Conservation (phyloP, 2,113 vertebrate species). For the Microcebus jonahi region DNA sequence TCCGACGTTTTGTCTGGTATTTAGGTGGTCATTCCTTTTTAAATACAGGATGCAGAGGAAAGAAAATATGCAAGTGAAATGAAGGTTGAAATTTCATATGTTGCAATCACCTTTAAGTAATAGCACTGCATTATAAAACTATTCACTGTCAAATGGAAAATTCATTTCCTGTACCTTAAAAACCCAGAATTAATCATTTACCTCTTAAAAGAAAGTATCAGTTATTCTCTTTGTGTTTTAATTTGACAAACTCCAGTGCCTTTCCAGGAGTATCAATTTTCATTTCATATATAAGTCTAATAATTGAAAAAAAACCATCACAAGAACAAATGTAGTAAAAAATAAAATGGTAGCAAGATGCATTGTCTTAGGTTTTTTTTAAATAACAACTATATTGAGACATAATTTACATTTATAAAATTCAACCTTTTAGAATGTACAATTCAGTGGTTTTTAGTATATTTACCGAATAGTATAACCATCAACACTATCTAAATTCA, state of each 20-base stretch:
- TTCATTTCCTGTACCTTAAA: constrained; percentile 44
- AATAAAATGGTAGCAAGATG: background rate
- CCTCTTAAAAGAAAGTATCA: constrained; percentile 44
- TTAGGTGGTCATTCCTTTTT: background rate
- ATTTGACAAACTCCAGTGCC: background rate
- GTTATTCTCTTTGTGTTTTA: constrained; percentile 45
- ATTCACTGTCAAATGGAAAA: constrained; percentile 32
- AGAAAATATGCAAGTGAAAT: background rate
- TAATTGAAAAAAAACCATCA: constrained; percentile 4
- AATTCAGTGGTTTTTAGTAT: background rate
- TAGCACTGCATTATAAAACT: constrained; percentile 23
- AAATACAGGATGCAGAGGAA: background rate
- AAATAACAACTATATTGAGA: background rate
- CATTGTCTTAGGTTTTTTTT: background rate
- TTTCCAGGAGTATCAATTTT: background rate
- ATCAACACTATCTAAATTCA: background rate
- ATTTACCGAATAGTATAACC: background rate
- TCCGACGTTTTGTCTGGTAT: background rate
- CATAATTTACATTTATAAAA: constrained; percentile 1
- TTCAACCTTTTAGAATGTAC: background rate
- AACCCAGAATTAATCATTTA: constrained; percentile 48
- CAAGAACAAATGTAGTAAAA: constrained; percentile 49
- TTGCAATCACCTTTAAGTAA: constrained; percentile 49
- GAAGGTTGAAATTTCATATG: background rate
- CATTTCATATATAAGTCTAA: constrained; percentile 26